These are phyloP conservation scores for Lepisosteus oculatus DNA, from an alignment of 2,113 vertebrate species.

Conservation along the genomic window DNA sequence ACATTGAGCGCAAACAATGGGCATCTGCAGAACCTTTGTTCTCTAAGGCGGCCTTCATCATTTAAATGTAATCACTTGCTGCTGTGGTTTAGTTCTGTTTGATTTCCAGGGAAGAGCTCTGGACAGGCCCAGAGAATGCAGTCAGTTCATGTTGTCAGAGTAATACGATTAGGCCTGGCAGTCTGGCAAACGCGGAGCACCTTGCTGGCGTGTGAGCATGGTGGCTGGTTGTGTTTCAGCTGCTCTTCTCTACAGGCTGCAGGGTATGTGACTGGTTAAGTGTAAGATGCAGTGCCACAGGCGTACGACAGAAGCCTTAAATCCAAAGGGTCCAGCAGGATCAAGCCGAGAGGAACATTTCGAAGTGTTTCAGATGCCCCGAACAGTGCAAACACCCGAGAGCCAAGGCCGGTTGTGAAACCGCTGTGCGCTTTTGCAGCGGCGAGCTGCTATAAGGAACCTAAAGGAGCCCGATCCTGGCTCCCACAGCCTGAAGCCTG, in stretches of 20 bases:
- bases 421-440: conserved; percentile 53
- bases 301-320: background rate
- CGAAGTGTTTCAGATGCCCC: conserved; percentile 45
- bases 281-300: background rate
- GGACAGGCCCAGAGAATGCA: too few relatives aligned
- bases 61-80: too few relatives aligned
- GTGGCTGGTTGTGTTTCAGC: conserved; percentile 5
- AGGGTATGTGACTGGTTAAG: conserved; percentile 6
- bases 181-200: conserved; percentile 1
- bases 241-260: background rate
- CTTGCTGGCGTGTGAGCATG: conserved; percentile 4
- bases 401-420: conserved; percentile 47
- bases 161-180: conserved; percentile 14
- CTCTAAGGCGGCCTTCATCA: too few relatives aligned
- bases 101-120: background rate
- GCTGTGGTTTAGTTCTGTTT: background rate
- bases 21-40: too few relatives aligned
- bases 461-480: conserved; percentile 4
- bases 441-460: conserved; percentile 39
- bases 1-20: too few relatives aligned
- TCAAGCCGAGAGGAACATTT: conserved; percentile 21
- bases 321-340: conserved; percentile 23
- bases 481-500: too few relatives aligned
- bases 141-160: conserved; percentile 5
- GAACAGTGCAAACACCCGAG: conserved; percentile 26